Evolutionary conservation across 92 coral and sea anemone species (phyloP).

Genomic region (Nematostella vectensis): DNA sequence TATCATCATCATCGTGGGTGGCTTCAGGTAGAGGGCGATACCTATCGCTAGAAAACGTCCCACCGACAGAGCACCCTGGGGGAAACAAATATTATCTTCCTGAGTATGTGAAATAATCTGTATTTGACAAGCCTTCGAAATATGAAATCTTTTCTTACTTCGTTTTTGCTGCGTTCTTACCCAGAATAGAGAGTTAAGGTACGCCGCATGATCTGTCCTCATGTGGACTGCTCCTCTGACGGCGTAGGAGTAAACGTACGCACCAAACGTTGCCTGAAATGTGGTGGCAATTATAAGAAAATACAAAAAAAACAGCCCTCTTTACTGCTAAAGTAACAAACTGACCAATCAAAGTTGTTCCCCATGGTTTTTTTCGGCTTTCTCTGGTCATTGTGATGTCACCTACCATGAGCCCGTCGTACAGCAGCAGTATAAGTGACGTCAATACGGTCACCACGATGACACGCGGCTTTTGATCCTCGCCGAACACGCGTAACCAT

Average conservation of each 20-base stretch:
- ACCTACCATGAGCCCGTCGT: conserved; percentile 82
- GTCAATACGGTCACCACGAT: conserved; percentile 75
- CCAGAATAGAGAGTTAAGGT: conserved; percentile 81
- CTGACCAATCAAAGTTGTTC: not conserved
- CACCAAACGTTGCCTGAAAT: conserved; percentile 80
- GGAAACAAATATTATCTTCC: not conserved
- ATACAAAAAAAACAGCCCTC: too few relatives aligned
- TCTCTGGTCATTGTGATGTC: not conserved
- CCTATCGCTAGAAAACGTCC: conserved; percentile 91
- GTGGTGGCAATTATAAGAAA: too few relatives aligned
- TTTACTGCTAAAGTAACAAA: too few relatives aligned
- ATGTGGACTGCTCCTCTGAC: conserved; percentile 71
- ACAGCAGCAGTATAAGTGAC: conserved; percentile 68
- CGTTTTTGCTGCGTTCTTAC: too few relatives aligned
- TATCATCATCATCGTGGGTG: conserved; percentile 87
- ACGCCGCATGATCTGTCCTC: conserved; percentile 69
- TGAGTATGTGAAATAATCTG: too few relatives aligned
- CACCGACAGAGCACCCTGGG: conserved; percentile 80
- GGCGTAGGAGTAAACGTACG: conserved; percentile 71
- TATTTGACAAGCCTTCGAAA: too few relatives aligned
- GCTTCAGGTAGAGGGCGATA: conserved; percentile 75
- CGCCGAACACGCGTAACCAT: conserved; percentile 78
- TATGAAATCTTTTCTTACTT: too few relatives aligned
- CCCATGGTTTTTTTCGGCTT: not conserved
- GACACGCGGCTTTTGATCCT: conserved; percentile 79